Evolutionary conservation across 2,113 vertebrate species (phyloP), one percentile per base, ranked within the genome.

Genomic region (Aptenodytes patagonicus): DNA sequence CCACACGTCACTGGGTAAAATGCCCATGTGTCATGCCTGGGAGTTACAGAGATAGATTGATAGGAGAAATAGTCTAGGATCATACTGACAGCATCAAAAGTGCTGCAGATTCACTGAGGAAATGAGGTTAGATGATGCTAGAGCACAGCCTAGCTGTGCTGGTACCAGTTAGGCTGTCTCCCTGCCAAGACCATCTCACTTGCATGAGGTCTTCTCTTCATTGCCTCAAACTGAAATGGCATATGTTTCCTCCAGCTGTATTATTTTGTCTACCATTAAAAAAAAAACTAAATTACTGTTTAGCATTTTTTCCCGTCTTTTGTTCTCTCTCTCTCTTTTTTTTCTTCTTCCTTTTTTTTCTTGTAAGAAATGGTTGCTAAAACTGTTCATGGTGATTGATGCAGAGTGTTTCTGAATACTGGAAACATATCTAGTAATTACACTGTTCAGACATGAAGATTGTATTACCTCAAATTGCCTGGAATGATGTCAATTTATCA

Each of bases 401-500:
- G 70, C 40, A 68, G 55, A 91, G 47, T 95, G 82, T 95, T 97
- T 94, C 88, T 93, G 91, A 96, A 71, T 95, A 38, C 70, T 96
- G 83, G 89, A 65, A 95, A 89, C 42, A 51, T 96, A 97, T 90
- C 80, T 81, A 95, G 87, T 94, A 98, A 97, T 98, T 97, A 96
- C 32, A 18, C 31, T 79, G 93, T 92, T 97, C 90, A 97, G 95
- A 96, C 81, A 86, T 92, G 86, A 95, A 94, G 78, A 97, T 90
- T 95, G 42, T 79, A 96, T 97, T 98, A 97, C 94, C 54, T 97
- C 91, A 97, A 85, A 98, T 95, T 98, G 93, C 75, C 90, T 96
- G 88, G 79, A 97, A 97, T 97, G 72, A 96, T 97, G 87, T 96
- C 86, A 97, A 94, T 97, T 97, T 96, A 96, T 97, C 96, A 97